Conservation (phyloP, 2,888 invertebrate genomes). For the Nephrotoma guestfalica region DNA sequence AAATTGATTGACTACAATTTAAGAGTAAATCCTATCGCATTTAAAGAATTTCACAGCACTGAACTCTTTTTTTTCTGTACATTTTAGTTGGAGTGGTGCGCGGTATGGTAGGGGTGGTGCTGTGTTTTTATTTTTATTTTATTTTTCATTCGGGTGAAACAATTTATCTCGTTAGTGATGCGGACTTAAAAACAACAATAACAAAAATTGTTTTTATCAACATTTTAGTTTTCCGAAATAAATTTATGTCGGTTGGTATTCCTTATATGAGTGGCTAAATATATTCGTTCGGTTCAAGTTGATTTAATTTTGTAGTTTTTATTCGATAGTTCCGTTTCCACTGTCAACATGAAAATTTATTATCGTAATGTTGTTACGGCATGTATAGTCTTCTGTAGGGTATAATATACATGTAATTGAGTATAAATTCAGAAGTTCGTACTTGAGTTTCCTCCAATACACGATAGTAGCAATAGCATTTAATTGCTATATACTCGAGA, state of each 20-base stretch:
- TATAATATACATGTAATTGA: background rate
- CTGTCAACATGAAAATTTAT: background rate
- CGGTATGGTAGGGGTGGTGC: too few relatives aligned
- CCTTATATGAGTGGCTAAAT: background rate
- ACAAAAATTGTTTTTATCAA: background rate
- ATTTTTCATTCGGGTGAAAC: background rate
- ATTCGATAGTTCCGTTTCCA: background rate
- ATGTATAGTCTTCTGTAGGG: background rate
- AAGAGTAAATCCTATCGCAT: background rate
- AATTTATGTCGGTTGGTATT: background rate
- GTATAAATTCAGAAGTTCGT: background rate
- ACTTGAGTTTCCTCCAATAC: too few relatives aligned
- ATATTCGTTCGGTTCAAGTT: background rate
- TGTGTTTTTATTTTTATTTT: background rate
- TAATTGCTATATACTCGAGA: too few relatives aligned
- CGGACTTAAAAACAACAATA: background rate
- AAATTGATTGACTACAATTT: background rate
- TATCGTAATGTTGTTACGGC: background rate
- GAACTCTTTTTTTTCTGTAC: background rate
- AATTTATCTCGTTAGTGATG: background rate
- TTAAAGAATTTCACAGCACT: background rate
- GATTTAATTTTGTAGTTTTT: background rate
- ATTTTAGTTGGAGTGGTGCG: background rate
- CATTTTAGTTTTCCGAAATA: background rate
- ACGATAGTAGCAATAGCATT: too few relatives aligned